Evolutionary conservation across 2,888 invertebrate species (phyloP), one percentile per base, ranked within the genome.

Genomic region (Drosophila ezoana): DNA sequence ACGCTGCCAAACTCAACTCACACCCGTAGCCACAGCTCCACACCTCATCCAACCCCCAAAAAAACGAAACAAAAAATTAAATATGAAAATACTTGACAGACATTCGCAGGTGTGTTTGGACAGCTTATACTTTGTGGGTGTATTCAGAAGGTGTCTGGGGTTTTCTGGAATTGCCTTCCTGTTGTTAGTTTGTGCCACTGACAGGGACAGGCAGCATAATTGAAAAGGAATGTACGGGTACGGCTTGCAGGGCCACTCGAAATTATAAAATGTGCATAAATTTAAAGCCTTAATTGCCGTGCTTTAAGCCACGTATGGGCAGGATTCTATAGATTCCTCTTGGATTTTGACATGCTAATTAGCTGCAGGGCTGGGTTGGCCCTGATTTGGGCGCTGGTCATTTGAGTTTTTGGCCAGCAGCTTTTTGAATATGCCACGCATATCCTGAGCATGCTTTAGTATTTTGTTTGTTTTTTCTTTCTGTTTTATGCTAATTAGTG

Each of bases 201-300:
- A 80, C 84, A 81, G 61, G 66, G 66, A 71, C 77, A 72, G 79
- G 73, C 73, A 82, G 85, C 79, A 71, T 85, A 83, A 83, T 83
- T 83, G 85, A 83, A 83, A 83, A 75, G 81, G 81, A 79, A 83
- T 85, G 85, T 65, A 61, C 44, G 45, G 38, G 54, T 62, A 40
- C 58, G 8, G 73, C 58, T 61, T 38, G 54, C 58, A 49, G 58
- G 66, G n/a, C 44, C 72, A 59, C 18, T 28, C 70, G 35, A 67
- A 60, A 60, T 53, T 70, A 72, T 76, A 80, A 76, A 79, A 74
- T 84, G 69, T 80, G 73, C 81, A 82, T 84, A 80, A 80, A 80
- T 84, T 83, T 68, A 70, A 68, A 65, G 67, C 67, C 68, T 74
- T 83, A 83, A 83, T 83, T 76, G 80, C 53, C 38, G 18, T 43